Base-by-base conservation (phyloP, 1,140 invertebrate genomes). In the Vollenhovia emeryi region DNA sequence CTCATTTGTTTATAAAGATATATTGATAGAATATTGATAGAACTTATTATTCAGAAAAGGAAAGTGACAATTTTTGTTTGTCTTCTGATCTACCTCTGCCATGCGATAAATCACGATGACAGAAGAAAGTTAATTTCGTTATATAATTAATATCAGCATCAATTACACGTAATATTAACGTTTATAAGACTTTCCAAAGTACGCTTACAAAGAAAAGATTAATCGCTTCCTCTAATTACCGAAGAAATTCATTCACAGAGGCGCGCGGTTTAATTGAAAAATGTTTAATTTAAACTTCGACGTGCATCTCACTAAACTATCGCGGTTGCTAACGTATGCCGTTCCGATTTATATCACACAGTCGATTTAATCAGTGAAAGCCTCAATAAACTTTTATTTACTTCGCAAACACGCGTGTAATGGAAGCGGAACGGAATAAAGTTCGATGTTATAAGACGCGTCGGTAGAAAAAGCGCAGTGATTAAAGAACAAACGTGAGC, bases 361-460 rank as follows among this genome's bases (percentile, higher is more conserved):
- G 60, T 40, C 8, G 18, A 64, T 83, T 59, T 74, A 83, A 74
- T 83, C 43, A 69, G 27, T 21, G 27, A 45, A 69, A 80, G 48
- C 62, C 21, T 9, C 30, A 40, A 59, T 36, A 64, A 36, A 64
- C 27, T 79, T 79, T 79, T 82, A 27, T 71, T 55, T 82, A 27
- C n/a, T 59, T 45, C 27, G 36, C 9, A 57, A 50, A 66, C 33
- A 66, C 36, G n/a, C 36, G 3, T 18, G 6, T 36, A 30, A 45
- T 68, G 33, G 15, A 79, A 57, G 68, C 48, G 3, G 2, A 30
- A 43, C 48, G 9, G 24, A 55, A 52, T 36, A 52, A 36, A 52
- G 21, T 79, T 74, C 36, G 21, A 24, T 62, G 27, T 45, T 55
- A 52, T 71, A 57, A 57, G 68, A 13, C 11, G 11, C n/a, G 15